Evolutionary conservation across 92 coral and sea anemone species (phyloP), one percentile per base, ranked within the genome.

Genomic region (Parazoanthus darwini): DNA sequence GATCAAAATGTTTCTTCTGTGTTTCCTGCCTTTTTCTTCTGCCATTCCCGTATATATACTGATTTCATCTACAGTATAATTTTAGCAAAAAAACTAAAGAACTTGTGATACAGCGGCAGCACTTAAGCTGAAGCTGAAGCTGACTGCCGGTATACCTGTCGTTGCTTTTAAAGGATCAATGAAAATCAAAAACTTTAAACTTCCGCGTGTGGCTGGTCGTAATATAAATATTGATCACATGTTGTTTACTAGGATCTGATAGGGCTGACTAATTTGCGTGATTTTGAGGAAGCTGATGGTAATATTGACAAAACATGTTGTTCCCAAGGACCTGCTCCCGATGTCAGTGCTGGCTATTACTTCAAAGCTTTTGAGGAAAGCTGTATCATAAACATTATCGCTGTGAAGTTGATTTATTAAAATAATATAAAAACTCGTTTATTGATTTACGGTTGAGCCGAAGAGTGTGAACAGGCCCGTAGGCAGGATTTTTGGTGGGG

Each of bases 1-100:
- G 71, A 89, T 59, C 33, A 89, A 85, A 23, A 89, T 89, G 8
- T 50, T 77, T 39, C 89, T 82, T 23, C 36, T 29, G 18, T 6
- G 1, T 50, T 46, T 26, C 33, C 35, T 79, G 0, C 9, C 59
- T 13, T 2, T 50, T 46, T 15, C 66, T 8, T 18, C 4, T 39
- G 51, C 68, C 68, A 63, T 63, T 22, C 68, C 77, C 42, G 42
- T 72, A 26, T 72, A 26, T 72, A 4, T 72, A 72, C 16, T 33
- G 68, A 63, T 0, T 63, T 1, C n/a, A 63, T 51, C 18, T 3
- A 63, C 68, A 20, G 1, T 18, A 3, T 59, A 63, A 63, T 63
- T 18, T 63, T 22, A 22, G 68, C 13, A 13, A 0, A 51, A 46
- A n/a, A n/a, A n/a, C n/a, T 1, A 44, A 44, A 44, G 48, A 9